Base-by-base conservation (phyloP, 2,888 invertebrate genomes). In the Erebia epiphron region DNA sequence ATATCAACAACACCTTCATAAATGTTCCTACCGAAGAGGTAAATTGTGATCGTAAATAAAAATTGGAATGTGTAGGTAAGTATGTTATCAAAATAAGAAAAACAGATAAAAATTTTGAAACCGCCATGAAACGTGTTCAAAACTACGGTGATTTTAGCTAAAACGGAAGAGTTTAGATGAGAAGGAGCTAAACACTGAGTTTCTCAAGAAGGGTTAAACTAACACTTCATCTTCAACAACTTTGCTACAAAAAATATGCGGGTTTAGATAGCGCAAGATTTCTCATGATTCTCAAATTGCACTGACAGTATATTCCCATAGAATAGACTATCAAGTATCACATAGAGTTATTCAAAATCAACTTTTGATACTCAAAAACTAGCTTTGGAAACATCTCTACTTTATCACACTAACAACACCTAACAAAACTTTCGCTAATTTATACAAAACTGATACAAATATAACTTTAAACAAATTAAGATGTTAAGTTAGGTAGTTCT, bases 231-330 rank as follows among this genome's bases (percentile, higher is more conserved):
- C 18, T 62, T 62, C 56, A 50, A 54, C 7, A 50, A 60, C 54
- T 49, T 65, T 67, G 43, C 64, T 63, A 67, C 62, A 52, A 70
- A 68, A 74, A 57, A 66, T 50, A 72, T 74, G 69, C 73, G 73
- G 73, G 73, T 69, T 21, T 66, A 52, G 26, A 70, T 41, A 10
- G 54, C 13, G n/a, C 66, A 67, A 35, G 7, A 35, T 35, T 73
- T 75, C 75, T 64, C 72, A 72, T 54, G 65, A 56, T 67, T 49
- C 72, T 72, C 66, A 50, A 35, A 70, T 75, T 74, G 54, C 73
- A 57, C 46, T 56, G 11, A 56, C 56, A 21, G 21, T 13, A 21
- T n/a, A 16, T 52, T 16, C 11, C 10, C 2, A 3, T 18, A 18
- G 9, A 10, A 52, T 16, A 52, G 13, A 49, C 13, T 5, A 14